Evolutionary conservation across 1,140 invertebrate species (phyloP).

Genomic region (Ridgeia piscesae): DNA sequence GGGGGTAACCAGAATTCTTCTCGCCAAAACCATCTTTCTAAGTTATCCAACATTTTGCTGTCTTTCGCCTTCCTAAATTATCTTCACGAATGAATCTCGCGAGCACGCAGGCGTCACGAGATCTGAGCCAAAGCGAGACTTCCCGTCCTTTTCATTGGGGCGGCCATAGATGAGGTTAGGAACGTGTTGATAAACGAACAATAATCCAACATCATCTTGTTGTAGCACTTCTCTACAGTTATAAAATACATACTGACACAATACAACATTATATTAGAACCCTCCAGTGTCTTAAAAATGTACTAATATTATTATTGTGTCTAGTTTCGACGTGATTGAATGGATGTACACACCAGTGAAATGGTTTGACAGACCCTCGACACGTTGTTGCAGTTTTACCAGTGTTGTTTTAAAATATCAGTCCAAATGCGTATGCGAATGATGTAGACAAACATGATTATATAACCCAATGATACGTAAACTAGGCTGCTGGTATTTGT

Average conservation of each 20-base stretch:
- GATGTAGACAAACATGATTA: background rate
- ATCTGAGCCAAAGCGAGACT: background rate
- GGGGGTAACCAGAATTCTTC: constrained; percentile 30
- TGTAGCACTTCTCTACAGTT: background rate
- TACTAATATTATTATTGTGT: background rate
- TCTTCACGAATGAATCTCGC: constrained; percentile 9
- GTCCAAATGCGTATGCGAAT: background rate
- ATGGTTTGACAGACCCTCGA: background rate
- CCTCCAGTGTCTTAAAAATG: background rate
- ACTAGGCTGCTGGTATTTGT: background rate
- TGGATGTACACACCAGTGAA: background rate
- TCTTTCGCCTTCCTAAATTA: background rate
- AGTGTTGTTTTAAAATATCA: background rate
- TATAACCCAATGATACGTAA: background rate
- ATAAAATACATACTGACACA: background rate
- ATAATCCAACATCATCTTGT: background rate
- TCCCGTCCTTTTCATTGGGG: background rate
- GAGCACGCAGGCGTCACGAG: background rate
- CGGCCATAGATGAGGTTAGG: background rate
- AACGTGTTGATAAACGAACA: background rate
- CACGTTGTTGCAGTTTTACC: background rate
- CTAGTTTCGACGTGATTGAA: background rate
- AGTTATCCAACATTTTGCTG: constrained; percentile 6
- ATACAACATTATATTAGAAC: background rate
- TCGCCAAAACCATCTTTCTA: constrained; percentile 27